phyloP scores from a whole-genome alignment of 2,888 invertebrate species.

The Pomacea canaliculata region DNA sequence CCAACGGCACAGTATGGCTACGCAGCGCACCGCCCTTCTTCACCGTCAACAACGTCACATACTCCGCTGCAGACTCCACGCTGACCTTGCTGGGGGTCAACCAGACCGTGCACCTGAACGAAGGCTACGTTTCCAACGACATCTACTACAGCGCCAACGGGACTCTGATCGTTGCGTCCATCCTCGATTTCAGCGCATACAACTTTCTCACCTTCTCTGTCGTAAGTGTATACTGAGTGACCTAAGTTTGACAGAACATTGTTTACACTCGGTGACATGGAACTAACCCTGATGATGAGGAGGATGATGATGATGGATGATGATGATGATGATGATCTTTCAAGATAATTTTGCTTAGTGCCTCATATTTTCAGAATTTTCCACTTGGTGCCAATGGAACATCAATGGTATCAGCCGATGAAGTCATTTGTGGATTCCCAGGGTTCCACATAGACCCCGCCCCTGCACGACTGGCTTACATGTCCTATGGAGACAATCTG shows the following conservation, averaged over 20 bases:
- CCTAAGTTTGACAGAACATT: too few species aligned
- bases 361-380: constrained; percentile 30
- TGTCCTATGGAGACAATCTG: constrained; percentile 39
- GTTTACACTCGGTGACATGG: too few species aligned
- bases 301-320: too few species aligned
- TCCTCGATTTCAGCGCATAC: constrained; percentile 6
- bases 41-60: constrained; percentile 38
- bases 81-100: constrained; percentile 31
- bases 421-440: constrained; percentile 43
- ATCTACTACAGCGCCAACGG: constrained; percentile 22
- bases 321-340: too few species aligned
- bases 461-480: constrained; percentile 34
- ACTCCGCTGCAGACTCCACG: constrained; percentile 32
- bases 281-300: too few species aligned
- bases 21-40: constrained; percentile 43
- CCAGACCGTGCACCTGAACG: neutral
- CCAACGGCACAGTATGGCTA: constrained; percentile 36
- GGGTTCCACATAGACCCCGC: constrained; percentile 38
- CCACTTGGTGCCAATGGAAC: constrained; percentile 33
- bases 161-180: constrained; percentile 18
- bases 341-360: neutral
- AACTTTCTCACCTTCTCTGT: constrained; percentile 19
- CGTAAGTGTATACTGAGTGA: constrained; percentile 10
- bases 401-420: constrained; percentile 26
- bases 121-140: constrained; percentile 8